phyloP scores from a whole-genome alignment of 35 echinoderm and acorn worm genomes.

The Heliocidaris tuberculata region DNA sequence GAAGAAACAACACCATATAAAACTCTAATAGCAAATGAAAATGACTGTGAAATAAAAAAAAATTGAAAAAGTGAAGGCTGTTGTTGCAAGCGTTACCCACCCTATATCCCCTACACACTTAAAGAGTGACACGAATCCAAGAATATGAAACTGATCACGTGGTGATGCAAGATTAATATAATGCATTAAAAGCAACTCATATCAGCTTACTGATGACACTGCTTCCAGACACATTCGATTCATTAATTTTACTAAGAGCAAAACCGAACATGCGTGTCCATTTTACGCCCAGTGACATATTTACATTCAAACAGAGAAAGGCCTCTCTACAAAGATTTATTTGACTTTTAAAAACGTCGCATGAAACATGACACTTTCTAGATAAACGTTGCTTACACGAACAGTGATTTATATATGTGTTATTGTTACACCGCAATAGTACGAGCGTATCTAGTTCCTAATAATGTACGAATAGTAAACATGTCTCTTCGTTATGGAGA shows the following conservation, averaged over 20 bases:
- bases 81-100: too few species aligned
- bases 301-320: background rate
- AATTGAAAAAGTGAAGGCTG: too few species aligned
- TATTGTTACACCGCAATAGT: background rate
- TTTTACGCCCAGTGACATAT: background rate
- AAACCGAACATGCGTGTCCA: background rate
- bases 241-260: background rate
- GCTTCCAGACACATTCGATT: background rate
- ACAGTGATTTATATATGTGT: background rate
- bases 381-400: background rate
- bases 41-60: too few species aligned
- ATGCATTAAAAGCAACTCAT: too few species aligned
- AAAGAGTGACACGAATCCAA: too few species aligned
- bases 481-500: too few species aligned
- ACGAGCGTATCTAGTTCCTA: background rate
- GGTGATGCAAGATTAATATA: too few species aligned
- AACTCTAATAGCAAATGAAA: too few species aligned
- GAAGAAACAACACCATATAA: too few species aligned
- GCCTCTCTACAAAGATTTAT: background rate
- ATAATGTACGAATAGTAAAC: background rate
- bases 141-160: too few species aligned
- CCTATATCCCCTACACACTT: too few species aligned
- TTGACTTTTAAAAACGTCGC: background rate
- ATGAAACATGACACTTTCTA: conserved; percentile 4
- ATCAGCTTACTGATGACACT: background rate